Conservation (phyloP, 2,888 invertebrate species). For the Drosophila incognita region DNA sequence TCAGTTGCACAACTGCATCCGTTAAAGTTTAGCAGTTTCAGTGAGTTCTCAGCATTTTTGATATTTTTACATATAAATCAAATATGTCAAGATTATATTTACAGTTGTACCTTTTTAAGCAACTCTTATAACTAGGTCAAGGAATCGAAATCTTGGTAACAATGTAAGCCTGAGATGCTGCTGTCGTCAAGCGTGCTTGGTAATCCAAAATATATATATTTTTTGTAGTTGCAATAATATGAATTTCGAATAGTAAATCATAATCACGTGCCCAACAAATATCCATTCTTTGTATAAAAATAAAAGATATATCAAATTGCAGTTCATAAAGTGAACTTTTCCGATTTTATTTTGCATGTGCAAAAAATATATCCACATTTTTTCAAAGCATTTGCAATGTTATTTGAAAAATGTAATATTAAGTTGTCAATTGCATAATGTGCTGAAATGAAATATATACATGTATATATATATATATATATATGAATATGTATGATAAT, state of each 20-base stretch:
- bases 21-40: background rate
- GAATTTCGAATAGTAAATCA: background rate
- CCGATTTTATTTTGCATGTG: background rate
- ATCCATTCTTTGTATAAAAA: background rate
- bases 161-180: background rate
- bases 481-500: slow-evolving; percentile 2
- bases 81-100: background rate
- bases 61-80: background rate
- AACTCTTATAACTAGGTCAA: background rate
- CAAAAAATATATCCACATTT: background rate
- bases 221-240: background rate
- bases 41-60: background rate
- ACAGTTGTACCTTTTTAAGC: background rate
- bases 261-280: no score
- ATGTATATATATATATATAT: slow-evolving; percentile 1
- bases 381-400: slow-evolving; percentile 4
- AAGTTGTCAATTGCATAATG: slow-evolving; percentile 60
- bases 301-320: background rate
- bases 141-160: background rate
- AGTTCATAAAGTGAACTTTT: slow-evolving; percentile 17
- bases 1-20: background rate
- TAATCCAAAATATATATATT: background rate
- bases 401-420: slow-evolving; percentile 24
- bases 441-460: background rate
- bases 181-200: background rate